phyloP scores from a whole-genome alignment of 2,797 vertebrate species.

The Anniella stebbinsi region DNA sequence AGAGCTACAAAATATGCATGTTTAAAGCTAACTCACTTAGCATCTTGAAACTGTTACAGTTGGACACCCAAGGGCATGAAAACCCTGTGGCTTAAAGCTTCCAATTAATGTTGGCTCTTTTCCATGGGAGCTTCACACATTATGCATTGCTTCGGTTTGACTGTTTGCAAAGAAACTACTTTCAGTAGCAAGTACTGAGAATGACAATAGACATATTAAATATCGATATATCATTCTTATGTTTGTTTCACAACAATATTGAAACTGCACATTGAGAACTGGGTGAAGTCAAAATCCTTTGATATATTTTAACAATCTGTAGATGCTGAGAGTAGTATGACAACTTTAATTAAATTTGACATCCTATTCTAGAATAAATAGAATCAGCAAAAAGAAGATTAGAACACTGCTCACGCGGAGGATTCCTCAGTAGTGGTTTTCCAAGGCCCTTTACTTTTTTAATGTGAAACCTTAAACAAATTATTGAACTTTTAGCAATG shows the following conservation, averaged over 20 bases:
- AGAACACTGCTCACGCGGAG: background rate
- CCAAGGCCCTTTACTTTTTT: background rate
- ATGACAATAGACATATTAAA: background rate
- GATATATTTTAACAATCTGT: background rate
- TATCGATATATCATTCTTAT: background rate
- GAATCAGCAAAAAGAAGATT: slow-evolving; percentile 19
- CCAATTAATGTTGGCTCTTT: slow-evolving; percentile 23
- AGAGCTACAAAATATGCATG: background rate
- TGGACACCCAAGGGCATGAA: slow-evolving; percentile 2
- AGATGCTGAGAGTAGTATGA: background rate
- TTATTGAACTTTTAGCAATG: background rate
- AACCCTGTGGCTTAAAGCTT: slow-evolving; percentile 20
- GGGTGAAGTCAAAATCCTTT: slow-evolving; percentile 10
- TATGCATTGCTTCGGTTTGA: background rate
- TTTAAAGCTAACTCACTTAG: slow-evolving; percentile 23
- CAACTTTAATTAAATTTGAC: background rate
- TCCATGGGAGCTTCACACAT: background rate
- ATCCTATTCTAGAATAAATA: background rate
- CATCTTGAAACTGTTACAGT: slow-evolving; percentile 16
- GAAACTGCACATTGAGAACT: background rate
- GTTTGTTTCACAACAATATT: background rate
- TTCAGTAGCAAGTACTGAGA: background rate
- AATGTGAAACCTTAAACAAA: too few species aligned
- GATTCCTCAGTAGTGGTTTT: background rate
- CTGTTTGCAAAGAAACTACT: background rate